Evolutionary conservation across 2,888 invertebrate species (phyloP).

Genomic region (Temnothorax rugatulus): DNA sequence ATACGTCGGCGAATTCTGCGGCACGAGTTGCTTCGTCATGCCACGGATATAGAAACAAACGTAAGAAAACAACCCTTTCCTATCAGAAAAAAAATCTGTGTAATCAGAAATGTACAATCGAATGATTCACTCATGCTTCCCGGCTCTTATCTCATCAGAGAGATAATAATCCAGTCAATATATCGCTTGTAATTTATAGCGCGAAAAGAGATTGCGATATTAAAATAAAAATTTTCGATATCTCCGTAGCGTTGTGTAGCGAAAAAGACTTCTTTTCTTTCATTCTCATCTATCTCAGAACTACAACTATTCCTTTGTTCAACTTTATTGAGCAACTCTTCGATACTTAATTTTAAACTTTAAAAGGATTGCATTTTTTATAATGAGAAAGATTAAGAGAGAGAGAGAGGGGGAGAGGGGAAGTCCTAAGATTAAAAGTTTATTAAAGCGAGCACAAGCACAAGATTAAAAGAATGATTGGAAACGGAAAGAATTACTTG

Average conservation of each 20-base stretch:
- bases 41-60: conserved; percentile 26
- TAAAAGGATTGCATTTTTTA: neutral
- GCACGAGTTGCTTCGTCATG: neutral
- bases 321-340: neutral
- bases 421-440: neutral
- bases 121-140: conserved; percentile 17
- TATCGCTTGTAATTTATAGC: neutral
- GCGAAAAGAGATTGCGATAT: neutral
- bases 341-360: neutral
- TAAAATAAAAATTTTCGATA: neutral
- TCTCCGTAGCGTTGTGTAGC: neutral
- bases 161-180: conserved; percentile 22
- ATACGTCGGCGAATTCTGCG: conserved; percentile 3
- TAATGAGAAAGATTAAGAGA: neutral
- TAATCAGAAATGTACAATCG: conserved; percentile 10
- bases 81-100: neutral
- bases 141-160: conserved; percentile 15
- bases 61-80: neutral
- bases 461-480: neutral
- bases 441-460: neutral
- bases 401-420: neutral
- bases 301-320: neutral
- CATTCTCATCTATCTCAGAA: neutral
- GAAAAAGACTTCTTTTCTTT: neutral
- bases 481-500: neutral